phyloP scores from a whole-genome alignment of 2,797 vertebrate species.

The Parauchenoglanis punctatus region DNA sequence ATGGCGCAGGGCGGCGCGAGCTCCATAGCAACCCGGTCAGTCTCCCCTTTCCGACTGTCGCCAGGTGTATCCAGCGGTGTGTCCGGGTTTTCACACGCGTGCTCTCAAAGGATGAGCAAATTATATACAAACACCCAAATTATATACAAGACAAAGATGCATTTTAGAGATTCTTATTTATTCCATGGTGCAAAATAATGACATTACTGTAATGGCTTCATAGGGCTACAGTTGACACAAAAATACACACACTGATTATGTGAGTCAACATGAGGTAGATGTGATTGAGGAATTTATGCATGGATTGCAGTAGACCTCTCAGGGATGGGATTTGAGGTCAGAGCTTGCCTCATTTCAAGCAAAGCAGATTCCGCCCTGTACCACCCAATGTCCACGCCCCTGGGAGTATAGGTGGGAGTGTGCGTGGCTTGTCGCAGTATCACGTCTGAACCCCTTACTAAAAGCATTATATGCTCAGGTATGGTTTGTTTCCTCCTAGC shows the following conservation, averaged over 20 bases:
- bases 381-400: constrained; percentile 14
- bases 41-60: constrained; percentile 22
- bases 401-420: background rate
- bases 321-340: background rate
- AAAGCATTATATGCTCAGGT: background rate
- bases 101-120: background rate
- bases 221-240: background rate
- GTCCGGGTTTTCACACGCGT: background rate
- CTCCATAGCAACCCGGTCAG: constrained; percentile 47
- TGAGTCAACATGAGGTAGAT: background rate
- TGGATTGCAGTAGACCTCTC: background rate
- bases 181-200: background rate
- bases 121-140: background rate
- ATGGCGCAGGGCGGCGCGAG: constrained; percentile 39
- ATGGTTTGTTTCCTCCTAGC: background rate
- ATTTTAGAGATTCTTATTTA: background rate
- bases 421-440: background rate
- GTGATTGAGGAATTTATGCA: background rate
- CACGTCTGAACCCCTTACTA: background rate
- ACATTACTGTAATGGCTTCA: background rate
- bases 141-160: background rate
- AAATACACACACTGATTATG: background rate
- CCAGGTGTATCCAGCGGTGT: constrained; percentile 8
- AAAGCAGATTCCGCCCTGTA: background rate
- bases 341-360: background rate